Base-by-base conservation (phyloP, 1,140 invertebrate genomes). In the Scaptomyza hsui region DNA sequence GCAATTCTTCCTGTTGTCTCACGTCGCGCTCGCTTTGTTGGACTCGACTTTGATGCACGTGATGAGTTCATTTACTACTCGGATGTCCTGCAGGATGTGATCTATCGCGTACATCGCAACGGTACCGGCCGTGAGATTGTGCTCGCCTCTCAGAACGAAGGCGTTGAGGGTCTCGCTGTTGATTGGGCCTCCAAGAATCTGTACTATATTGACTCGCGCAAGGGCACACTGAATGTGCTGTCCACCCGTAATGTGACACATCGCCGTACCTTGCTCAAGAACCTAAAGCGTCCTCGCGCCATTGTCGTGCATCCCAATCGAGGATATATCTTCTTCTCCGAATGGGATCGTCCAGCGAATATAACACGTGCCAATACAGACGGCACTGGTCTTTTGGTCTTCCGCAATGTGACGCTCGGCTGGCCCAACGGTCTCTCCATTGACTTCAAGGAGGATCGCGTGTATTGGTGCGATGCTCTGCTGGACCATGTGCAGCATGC, bases 131-230 rank as follows among this genome's bases (percentile, higher is more conserved):
- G 95, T 6, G 97, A 98, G 91, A 98, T 98, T 51, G 97, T 99
- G 0, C 89, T 99, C 15, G 97, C 98, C 7, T 98, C 97, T 13
- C 98, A 99, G 90, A 99, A 99, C 85, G 98, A 99, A 92, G 97
- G 97, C 0, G 98, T 99, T 0, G 98, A 99, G 93, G 98, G 98
- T 3, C 92, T 99, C 35, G 97, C 98, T 1, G 96, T 99, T 0
- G 99, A 99, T 90, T 99, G 98, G 98, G 96, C 96, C 0, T 96
- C 98, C 0, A 98, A 99, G 89, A 99, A 99, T 91, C 93, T 99
- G 0, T 99, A 99, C 92, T 99, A 99, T 92, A 99, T 99, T 47
- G 98, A 99, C 89, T 99, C 97, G 6, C 94, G 97, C 7, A 98
- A 98, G 92, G 98, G 98, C 71, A 98, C 98, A 0, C 91, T 99